Conservation (phyloP, 2,113 vertebrate species). For the Bujurquina vittata region DNA sequence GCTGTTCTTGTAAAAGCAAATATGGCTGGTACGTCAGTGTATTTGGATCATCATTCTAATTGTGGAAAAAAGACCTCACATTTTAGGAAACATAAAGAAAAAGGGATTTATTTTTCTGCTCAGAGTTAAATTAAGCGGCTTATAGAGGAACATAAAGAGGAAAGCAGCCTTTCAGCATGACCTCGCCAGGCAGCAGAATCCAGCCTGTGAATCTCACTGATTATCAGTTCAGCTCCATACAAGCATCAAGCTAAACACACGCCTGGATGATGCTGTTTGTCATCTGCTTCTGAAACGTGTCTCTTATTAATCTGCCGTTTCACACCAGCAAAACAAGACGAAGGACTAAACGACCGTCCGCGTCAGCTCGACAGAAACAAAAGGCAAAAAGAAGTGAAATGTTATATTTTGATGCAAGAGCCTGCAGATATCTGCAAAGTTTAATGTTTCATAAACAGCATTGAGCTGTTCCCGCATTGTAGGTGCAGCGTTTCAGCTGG, state of each 20-base stretch:
- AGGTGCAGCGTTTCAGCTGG: conserved; percentile 22
- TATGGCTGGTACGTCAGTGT: no score
- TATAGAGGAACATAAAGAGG: no score
- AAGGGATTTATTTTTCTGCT: not conserved
- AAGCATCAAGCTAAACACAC: not conserved
- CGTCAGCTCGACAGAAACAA: not conserved
- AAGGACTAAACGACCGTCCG: not conserved
- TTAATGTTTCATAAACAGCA: not conserved
- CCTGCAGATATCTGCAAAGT: not conserved
- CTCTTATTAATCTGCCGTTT: not conserved
- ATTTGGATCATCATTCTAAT: no score
- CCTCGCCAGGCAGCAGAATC: no score
- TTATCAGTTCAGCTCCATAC: not conserved
- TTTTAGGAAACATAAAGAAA: not conserved
- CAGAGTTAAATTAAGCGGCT: not conserved
- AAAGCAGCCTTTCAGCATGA: no score
- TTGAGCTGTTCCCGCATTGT: not conserved
- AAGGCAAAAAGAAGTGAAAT: not conserved
- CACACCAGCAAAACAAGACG: not conserved
- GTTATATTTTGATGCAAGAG: not conserved
- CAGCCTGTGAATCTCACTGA: not conserved
- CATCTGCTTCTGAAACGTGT: not conserved
- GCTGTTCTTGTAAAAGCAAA: no score
- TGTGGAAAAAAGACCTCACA: not conserved
- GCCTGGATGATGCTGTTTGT: not conserved